Conservation (phyloP, 2,113 vertebrate genomes). For the Haemorhous mexicanus region DNA sequence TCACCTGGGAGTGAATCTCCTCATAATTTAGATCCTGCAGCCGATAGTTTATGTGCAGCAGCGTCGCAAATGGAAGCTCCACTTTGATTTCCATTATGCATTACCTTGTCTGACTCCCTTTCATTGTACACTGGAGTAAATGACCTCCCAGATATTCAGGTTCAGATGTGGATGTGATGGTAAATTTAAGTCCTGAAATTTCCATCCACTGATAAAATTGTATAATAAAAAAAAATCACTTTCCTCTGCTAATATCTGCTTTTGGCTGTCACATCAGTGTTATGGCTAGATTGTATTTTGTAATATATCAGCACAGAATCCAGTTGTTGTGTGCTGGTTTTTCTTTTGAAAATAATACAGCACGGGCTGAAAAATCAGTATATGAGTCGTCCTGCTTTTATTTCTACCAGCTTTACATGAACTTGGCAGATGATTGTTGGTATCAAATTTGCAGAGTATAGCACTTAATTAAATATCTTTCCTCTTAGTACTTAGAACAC, state of each 20-base stretch:
- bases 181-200: constrained; percentile 51
- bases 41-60: not conserved
- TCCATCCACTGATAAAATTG: constrained; percentile 47
- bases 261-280: constrained; percentile 22
- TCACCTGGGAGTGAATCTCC: constrained; percentile 6
- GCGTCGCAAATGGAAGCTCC: not conserved
- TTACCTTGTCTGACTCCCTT: constrained; percentile 41
- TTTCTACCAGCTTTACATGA: not conserved
- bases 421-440: not conserved
- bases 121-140: constrained; percentile 20
- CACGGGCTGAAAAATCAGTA: not conserved
- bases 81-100: constrained; percentile 54
- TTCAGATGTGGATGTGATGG: constrained; percentile 27
- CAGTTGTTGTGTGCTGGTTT: not conserved
- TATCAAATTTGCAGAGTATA: not conserved
- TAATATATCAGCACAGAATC: not conserved
- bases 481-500: not conserved
- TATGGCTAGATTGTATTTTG: not conserved
- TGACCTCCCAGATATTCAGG: constrained; percentile 48
- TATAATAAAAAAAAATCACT: constrained; percentile 32
- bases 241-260: constrained; percentile 41
- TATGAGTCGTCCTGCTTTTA: not conserved
- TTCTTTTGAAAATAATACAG: not conserved
- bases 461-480: constrained; percentile 22
- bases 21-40: constrained; percentile 7